phyloP scores from a whole-genome alignment of 1,140 invertebrate species.

The Oppia nitens region DNA sequence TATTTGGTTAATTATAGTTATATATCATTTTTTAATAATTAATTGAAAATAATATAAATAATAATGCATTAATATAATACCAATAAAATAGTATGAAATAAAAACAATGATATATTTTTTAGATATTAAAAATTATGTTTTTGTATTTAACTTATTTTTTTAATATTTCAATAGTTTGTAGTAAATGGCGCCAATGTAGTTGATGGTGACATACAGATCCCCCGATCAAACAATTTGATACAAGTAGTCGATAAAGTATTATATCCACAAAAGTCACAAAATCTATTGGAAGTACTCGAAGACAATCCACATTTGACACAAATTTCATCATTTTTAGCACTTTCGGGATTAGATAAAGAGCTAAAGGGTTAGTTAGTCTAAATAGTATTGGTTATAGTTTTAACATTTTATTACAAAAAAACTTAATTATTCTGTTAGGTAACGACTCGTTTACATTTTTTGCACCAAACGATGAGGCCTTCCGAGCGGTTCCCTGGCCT shows the following conservation, averaged over 20 bases:
- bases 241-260: constrained; percentile 29
- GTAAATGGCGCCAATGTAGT: constrained; percentile 10
- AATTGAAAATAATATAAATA: no score
- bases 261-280: constrained; percentile 24
- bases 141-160: no score
- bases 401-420: background rate
- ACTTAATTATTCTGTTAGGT: background rate
- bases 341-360: constrained; percentile 20
- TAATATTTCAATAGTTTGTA: no score
- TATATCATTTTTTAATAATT: no score
- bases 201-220: background rate
- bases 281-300: constrained; percentile 16
- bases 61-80: no score
- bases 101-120: no score
- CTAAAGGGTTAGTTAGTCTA: constrained; percentile 23
- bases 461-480: constrained; percentile 29
- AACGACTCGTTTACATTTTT: constrained; percentile 26
- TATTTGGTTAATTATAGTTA: no score
- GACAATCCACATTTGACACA: background rate
- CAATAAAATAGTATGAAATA: no score
- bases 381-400: background rate
- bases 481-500: constrained; percentile 24
- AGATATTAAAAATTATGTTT: no score
- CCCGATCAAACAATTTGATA: constrained; percentile 19
- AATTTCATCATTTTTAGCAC: constrained; percentile 17